Conservation (phyloP, 2,113 vertebrate genomes). For the Callipepla squamata region DNA sequence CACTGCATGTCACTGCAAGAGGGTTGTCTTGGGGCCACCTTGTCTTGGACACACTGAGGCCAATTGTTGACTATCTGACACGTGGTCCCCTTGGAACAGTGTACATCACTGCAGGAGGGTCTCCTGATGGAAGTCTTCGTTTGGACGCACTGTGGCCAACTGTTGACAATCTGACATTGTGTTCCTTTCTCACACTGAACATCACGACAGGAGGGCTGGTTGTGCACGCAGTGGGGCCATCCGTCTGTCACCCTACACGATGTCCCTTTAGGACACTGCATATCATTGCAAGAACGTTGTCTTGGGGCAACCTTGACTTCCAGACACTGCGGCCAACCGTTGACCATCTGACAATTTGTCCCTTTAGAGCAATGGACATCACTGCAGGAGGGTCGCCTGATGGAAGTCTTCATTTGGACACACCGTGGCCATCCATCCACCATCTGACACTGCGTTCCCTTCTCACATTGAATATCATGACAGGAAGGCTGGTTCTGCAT, state of each 20-base stretch:
- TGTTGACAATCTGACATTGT: accelerated
- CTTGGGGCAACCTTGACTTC: not conserved
- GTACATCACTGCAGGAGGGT: not conserved
- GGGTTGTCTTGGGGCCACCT: too few relatives aligned
- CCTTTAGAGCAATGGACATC: not conserved
- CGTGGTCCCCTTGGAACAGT: accelerated
- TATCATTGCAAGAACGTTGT: not conserved
- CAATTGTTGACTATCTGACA: not conserved
- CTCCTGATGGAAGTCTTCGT: not conserved
- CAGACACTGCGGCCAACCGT: not conserved
- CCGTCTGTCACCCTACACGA: not conserved
- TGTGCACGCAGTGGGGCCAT: accelerated
- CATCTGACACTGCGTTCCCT: not conserved
- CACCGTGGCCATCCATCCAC: accelerated
- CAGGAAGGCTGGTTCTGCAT: accelerated
- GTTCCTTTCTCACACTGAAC: not conserved
- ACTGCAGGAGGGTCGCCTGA: not conserved
- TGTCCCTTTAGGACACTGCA: not conserved
- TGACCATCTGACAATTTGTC: not conserved
- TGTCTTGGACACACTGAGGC: not conserved
- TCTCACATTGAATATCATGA: accelerated
- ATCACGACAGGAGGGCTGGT: accelerated
- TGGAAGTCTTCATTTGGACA: not conserved
- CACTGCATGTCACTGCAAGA: too few relatives aligned
- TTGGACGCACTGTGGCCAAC: accelerated